These are phyloP conservation scores for Cassiopea xamachana DNA, from an alignment of 30 jellyfish, hydroid and myxozoan species.

Conservation along the genomic window DNA sequence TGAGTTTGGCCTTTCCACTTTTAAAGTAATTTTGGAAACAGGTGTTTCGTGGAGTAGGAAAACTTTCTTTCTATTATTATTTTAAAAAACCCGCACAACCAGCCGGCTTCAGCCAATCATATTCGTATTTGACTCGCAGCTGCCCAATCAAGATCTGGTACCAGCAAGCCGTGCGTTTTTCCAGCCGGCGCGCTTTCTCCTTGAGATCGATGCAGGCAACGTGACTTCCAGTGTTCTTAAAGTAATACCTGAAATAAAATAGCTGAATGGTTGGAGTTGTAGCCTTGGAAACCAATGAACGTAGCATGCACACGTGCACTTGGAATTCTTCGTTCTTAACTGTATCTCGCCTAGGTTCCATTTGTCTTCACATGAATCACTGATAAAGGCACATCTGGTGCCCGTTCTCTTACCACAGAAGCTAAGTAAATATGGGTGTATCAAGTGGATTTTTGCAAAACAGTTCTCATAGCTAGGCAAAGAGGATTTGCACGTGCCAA, in stretches of 20 bases:
- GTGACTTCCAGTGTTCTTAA: slow-evolving; percentile 12
- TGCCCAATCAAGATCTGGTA: slow-evolving; percentile 83
- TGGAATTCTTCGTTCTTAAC: not conserved
- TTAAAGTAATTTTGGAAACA: slow-evolving; percentile 76
- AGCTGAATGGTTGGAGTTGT: slow-evolving; percentile 35
- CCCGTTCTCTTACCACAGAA: not conserved
- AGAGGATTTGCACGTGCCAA: not conserved
- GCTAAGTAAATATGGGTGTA: not conserved
- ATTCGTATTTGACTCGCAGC: slow-evolving; percentile 61
- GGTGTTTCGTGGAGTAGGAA: slow-evolving; percentile 68
- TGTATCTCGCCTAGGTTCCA: not conserved
- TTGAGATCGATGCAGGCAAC: slow-evolving; percentile 53
- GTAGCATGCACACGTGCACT: slow-evolving; percentile 52
- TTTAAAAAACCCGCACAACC: slow-evolving; percentile 90
- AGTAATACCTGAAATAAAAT: slow-evolving; percentile 23
- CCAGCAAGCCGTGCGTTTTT: slow-evolving; percentile 83
- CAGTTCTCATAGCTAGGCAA: slow-evolving; percentile 42
- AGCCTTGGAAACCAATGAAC: slow-evolving; percentile 52
- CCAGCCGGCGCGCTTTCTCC: slow-evolving; percentile 76
- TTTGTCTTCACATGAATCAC: not conserved
- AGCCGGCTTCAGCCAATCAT: slow-evolving; percentile 85
- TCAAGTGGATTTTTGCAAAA: slow-evolving; percentile 26
- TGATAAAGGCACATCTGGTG: slow-evolving; percentile 50
- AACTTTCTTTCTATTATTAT: slow-evolving; percentile 76
- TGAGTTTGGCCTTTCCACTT: slow-evolving; percentile 80